Percentiles rank a stretch among this genome's conserved stretches.
phyloP scores from a whole-genome alignment of 2,113 vertebrate genomes.

The Pampusana beccarii region DNA sequence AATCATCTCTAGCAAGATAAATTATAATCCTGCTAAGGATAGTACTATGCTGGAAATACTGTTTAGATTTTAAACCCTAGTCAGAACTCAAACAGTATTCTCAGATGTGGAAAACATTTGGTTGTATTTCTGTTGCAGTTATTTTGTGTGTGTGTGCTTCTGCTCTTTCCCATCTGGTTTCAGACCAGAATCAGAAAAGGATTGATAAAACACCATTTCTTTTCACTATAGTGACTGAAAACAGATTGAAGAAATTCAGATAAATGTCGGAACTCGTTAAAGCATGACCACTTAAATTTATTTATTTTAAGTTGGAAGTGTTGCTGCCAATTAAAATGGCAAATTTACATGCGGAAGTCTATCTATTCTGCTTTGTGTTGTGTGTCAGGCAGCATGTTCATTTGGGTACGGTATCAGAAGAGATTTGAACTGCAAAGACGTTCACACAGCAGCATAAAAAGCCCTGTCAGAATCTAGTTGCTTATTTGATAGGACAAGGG shows the following conservation, averaged over 20 bases:
- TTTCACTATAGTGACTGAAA: slow-evolving; percentile 64
- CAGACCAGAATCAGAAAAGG: slow-evolving; percentile 29
- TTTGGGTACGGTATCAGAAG: background rate
- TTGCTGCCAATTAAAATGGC: slow-evolving; percentile 56
- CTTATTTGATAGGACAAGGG: background rate
- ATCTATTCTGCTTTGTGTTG: background rate
- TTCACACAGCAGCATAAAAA: background rate
- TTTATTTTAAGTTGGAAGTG: slow-evolving; percentile 37
- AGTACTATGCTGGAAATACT: slow-evolving; percentile 38
- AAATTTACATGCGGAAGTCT: slow-evolving; percentile 36
- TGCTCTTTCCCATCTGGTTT: slow-evolving; percentile 66
- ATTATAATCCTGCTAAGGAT: slow-evolving; percentile 56
- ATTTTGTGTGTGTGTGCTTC: slow-evolving; percentile 41
- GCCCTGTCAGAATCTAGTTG: background rate
- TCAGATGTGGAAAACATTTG: slow-evolving; percentile 65
- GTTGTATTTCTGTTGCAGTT: slow-evolving; percentile 64
- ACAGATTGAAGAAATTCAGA: slow-evolving; percentile 66
- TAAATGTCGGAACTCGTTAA: slow-evolving; percentile 53
- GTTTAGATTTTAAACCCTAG: slow-evolving; percentile 38
- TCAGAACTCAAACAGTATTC: slow-evolving; percentile 23
- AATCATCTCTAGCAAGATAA: slow-evolving; percentile 42
- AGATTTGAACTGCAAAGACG: background rate
- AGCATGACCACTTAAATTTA: slow-evolving; percentile 50
- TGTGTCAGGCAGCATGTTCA: background rate
- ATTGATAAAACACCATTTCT: slow-evolving; percentile 53